Conservation (phyloP, 2,113 vertebrate genomes). For the Callionymus lyra region DNA sequence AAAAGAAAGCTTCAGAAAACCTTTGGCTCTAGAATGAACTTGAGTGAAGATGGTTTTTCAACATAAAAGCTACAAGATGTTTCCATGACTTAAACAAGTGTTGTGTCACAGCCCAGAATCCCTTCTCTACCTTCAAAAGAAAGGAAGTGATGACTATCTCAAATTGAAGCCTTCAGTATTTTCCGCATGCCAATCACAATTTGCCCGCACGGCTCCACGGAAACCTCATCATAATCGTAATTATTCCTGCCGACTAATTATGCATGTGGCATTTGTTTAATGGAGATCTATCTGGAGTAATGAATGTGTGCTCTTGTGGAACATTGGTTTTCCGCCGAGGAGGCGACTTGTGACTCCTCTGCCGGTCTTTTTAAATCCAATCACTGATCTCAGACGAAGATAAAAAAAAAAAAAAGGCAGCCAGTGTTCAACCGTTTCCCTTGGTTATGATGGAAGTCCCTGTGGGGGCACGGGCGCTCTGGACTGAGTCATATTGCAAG, state of each 20-base stretch:
- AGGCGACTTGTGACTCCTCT: conserved; percentile 28
- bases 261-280: conserved; percentile 62
- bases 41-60: too few species aligned
- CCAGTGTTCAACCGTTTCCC: conserved; percentile 25
- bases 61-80: too few species aligned
- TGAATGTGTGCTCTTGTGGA: conserved; percentile 68
- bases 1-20: too few species aligned
- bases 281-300: conserved; percentile 65
- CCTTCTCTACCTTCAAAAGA: too few species aligned
- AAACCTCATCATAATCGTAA: conserved; percentile 61
- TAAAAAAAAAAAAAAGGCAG: conserved; percentile 40
- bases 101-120: too few species aligned
- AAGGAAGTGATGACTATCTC: too few species aligned
- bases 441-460: conserved; percentile 42
- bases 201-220: conserved; percentile 38
- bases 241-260: conserved; percentile 62
- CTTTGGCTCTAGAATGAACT: too few species aligned
- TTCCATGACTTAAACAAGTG: too few species aligned
- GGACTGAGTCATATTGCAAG: conserved; percentile 23
- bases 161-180: too few species aligned
- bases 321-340: conserved; percentile 56
- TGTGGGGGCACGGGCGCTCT: conserved; percentile 10
- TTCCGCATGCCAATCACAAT: conserved; percentile 56
- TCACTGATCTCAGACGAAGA: conserved; percentile 40
- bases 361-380: conserved; percentile 39